These are phyloP conservation scores for Battus philenor DNA, from an alignment of 1,140 invertebrate genomes.

Conservation along the genomic window DNA sequence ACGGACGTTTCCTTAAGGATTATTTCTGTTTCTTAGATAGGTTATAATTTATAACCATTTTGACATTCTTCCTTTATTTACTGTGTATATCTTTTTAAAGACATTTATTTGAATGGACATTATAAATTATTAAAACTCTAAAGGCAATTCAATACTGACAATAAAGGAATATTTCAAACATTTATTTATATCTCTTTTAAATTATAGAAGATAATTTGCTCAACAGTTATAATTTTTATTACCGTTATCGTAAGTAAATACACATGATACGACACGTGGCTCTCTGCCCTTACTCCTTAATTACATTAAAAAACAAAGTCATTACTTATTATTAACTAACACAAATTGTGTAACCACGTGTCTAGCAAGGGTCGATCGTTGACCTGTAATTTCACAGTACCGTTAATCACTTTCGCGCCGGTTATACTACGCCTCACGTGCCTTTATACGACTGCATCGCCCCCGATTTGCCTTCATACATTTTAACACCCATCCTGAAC, in stretches of 20 bases:
- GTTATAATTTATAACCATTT: conserved; percentile 1
- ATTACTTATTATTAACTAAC: neutral
- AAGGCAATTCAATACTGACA: neutral
- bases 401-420: conserved; percentile 60
- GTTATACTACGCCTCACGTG: conserved; percentile 27
- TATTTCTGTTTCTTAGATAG: too few relatives aligned
- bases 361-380: conserved; percentile 52
- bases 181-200: neutral
- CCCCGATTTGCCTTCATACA: conserved; percentile 24
- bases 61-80: neutral
- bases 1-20: neutral
- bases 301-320: conserved; percentile 5
- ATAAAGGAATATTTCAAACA: neutral
- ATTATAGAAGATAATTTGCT: neutral
- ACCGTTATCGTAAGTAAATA: neutral
- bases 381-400: conserved; percentile 49
- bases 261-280: neutral
- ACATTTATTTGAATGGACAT: too few relatives aligned
- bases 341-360: conserved; percentile 28
- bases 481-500: conserved; percentile 13
- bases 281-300: neutral
- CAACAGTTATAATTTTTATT: neutral
- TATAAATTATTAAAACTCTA: neutral
- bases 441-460: conserved; percentile 24
- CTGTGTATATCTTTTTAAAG: too few relatives aligned